Evolutionary conservation across 2,113 vertebrate genomes (phyloP).

Genomic region (rat (Rattus norvegicus)): GRCr8 NC_086027.1:88898001-88898500

Average conservation of each 20-base stretch:
- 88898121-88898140: slow-evolving; percentile 4
- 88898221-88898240: neutral
- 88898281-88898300: neutral
- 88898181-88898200: neutral
- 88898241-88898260: neutral
- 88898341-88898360: neutral
- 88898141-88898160: slow-evolving; percentile 20
- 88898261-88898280: neutral
- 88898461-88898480: neutral
- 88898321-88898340: neutral
- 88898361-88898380: slow-evolving; percentile 9
- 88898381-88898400: neutral
- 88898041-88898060: neutral
- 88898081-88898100: neutral
- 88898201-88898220: neutral
- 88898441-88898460: slow-evolving; percentile 23
- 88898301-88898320: neutral
- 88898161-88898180: neutral
- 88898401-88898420: neutral
- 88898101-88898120: slow-evolving; percentile 12
- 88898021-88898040: neutral
- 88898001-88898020: neutral
- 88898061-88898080: slow-evolving; percentile 37
- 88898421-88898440: neutral
- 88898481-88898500: slow-evolving; percentile 47